These are phyloP conservation scores for Anseranas semipalmata DNA, from an alignment of 2,113 vertebrate species.

Conservation along the genomic window DNA sequence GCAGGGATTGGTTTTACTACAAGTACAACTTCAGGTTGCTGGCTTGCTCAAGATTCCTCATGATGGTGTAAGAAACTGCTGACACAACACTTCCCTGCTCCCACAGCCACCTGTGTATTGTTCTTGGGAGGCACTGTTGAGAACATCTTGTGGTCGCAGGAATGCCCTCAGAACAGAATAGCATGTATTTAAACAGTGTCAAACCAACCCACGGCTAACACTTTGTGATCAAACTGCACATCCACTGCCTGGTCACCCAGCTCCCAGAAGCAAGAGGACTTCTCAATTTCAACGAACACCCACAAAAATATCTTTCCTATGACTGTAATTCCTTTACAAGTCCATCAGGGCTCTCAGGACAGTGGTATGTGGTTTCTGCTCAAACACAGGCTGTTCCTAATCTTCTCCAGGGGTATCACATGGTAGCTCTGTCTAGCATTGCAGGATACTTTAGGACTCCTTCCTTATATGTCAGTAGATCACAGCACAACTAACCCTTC, in stretches of 20 bases:
- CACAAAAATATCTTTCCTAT: neutral
- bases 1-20: neutral
- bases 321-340: neutral
- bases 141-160: neutral
- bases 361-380: neutral
- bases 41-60: neutral
- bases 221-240: neutral
- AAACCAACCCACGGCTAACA: neutral
- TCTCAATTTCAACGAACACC: neutral
- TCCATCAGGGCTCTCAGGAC: neutral
- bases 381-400: neutral
- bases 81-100: accelerated
- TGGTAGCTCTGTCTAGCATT: neutral
- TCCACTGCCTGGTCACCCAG: neutral
- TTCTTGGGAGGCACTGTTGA: neutral
- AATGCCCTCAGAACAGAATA: neutral
- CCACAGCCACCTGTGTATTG: neutral
- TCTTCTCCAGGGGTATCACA: neutral
- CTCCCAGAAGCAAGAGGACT: neutral
- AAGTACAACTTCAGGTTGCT: neutral
- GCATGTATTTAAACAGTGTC: neutral
- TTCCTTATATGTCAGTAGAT: neutral
- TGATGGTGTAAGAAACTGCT: neutral
- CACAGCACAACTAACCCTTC: neutral
- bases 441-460: neutral